Evolutionary conservation across 2,113 vertebrate species (phyloP).

Genomic region (Phalacrocorax aristotelis): DNA sequence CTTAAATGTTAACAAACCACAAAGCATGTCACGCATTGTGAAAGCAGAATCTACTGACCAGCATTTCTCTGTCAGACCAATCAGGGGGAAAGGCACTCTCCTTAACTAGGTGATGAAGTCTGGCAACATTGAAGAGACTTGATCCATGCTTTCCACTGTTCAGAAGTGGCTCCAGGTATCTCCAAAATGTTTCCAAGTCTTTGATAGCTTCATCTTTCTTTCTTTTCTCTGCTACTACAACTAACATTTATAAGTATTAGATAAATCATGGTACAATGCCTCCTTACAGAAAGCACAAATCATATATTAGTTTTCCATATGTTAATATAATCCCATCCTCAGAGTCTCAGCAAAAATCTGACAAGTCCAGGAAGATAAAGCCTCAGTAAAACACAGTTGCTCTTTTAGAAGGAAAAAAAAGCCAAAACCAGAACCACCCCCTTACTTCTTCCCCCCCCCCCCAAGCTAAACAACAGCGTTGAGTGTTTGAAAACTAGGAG

Average conservation of each 20-base stretch:
- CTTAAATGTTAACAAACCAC: not conserved
- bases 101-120: conserved; percentile 74
- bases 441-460: no score
- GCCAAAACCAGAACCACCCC: not conserved
- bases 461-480: not conserved
- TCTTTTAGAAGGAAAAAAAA: not conserved
- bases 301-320: not conserved
- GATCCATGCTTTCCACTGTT: conserved; percentile 76
- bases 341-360: not conserved
- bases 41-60: conserved; percentile 74
- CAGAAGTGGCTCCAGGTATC: conserved; percentile 81
- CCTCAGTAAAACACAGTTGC: not conserved
- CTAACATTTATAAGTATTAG: conserved; percentile 15
- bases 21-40: not conserved
- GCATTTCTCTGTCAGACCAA: conserved; percentile 64
- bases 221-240: conserved; percentile 60
- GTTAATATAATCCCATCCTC: not conserved
- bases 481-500: not conserved
- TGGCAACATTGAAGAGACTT: conserved; percentile 80
- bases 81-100: conserved; percentile 58
- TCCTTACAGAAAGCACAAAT: not conserved
- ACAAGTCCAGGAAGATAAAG: not conserved
- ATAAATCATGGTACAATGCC: not conserved
- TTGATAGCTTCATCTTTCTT: conserved; percentile 52
- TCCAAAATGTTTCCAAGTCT: conserved; percentile 85